Evolutionary conservation across 2,797 vertebrate genomes (phyloP), one percentile per base, ranked within the genome.

Genomic region (Tokudaia tokunoshimensis): DNA sequence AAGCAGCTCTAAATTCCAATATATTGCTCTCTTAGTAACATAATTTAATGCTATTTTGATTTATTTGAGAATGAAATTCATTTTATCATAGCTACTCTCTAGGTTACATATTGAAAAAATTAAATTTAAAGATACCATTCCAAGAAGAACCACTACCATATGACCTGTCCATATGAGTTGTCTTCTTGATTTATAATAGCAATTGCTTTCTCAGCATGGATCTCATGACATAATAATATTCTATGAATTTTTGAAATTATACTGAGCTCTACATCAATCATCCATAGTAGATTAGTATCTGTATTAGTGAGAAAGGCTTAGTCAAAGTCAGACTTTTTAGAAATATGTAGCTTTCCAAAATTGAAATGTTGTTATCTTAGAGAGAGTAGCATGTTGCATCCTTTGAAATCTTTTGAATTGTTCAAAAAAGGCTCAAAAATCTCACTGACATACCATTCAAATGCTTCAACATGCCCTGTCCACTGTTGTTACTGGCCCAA

Each of bases 171-270:
- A 81, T 96, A 50, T 96, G 96, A 97, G 84, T 98, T 14, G 4
- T 98, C 96, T 94, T 97, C 95, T 96, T 95, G 97, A 97, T 97
- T 98, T 98, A 96, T 19, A 97, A 86, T 11, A 90, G 91, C 93
- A 97, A 91, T 97, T 97, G 96, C 92, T 93, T 96, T 97, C 94
- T 55, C 90, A 79, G 82, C 95, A 94, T 97, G 95, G 92, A 98
- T 97, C 98, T 98, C 86, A 78, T 96, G 92, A 93, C 93, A 92
- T 92, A 98, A 93, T 97, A 97, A 75, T 94, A 95, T 98, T 88
- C 92, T 96, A 88, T 96, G 91, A 97, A 95, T 95, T 97, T 97
- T 95, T 96, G 82, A 96, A 97, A 97, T 97, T 97, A 92, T 61
- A 91, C 94, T 92, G 96, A 97, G 72, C 94, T 74, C 92, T 70